These are phyloP conservation scores for Paguma larvata DNA, from an alignment of 2,797 vertebrate genomes.

Conservation along the genomic window DNA sequence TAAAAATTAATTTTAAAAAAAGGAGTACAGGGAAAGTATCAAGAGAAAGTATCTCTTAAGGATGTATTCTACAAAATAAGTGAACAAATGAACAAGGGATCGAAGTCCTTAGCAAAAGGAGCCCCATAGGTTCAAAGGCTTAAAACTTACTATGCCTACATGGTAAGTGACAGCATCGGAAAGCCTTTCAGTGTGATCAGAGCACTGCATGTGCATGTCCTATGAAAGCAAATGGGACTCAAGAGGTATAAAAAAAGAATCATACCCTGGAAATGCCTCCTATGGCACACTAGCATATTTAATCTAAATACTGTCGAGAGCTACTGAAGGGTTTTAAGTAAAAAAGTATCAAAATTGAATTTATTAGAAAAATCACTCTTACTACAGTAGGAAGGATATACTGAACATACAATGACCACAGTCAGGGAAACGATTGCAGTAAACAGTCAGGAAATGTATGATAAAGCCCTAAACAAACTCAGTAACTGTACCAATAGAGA, in stretches of 20 bases:
- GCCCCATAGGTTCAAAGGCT: not conserved
- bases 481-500: not conserved
- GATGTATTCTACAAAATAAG: not conserved
- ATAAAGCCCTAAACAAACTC: not conserved
- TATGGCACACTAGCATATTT: not conserved
- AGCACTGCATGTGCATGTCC: not conserved
- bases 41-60: not conserved
- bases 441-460: conserved; percentile 2
- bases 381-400: not conserved
- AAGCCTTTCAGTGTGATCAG: not conserved
- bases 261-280: not conserved
- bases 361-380: conserved; percentile 25
- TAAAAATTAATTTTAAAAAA: no score
- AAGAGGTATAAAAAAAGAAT: not conserved
- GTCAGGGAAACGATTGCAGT: not conserved
- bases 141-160: not conserved
- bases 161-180: not conserved
- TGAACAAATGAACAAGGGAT: not conserved
- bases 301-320: not conserved
- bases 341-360: not conserved
- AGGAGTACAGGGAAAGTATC: not conserved
- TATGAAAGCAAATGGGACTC: not conserved
- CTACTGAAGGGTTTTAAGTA: not conserved
- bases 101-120: not conserved
- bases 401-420: not conserved